Evolutionary conservation across 2,797 vertebrate species (phyloP).

Genomic region (Pangasius larnaudii): DNA sequence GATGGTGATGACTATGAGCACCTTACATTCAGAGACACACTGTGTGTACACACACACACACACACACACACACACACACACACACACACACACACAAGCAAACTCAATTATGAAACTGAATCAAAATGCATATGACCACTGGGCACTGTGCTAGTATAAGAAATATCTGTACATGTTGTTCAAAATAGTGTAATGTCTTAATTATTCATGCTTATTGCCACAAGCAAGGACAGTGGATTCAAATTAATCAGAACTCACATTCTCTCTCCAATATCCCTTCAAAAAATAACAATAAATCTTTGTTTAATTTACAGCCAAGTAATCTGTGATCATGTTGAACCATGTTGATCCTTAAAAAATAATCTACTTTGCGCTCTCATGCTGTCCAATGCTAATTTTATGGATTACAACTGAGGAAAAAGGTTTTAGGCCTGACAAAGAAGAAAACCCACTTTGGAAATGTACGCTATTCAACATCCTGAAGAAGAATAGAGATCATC

Average conservation of each 20-base stretch:
- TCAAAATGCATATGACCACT: slow-evolving; percentile 2
- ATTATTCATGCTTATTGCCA: not conserved
- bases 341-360: not conserved
- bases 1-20: slow-evolving; percentile 20
- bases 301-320: not conserved
- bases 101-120: not conserved
- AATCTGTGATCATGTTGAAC: not conserved
- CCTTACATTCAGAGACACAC: slow-evolving; percentile 64
- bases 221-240: not conserved
- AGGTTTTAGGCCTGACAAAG: no score
- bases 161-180: not conserved
- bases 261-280: not conserved
- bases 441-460: not conserved
- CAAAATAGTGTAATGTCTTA: not conserved
- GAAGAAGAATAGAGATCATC: not conserved
- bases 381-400: not conserved
- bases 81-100: slow-evolving; percentile 17
- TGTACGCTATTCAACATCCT: not conserved
- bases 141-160: not conserved
- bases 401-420: not conserved
- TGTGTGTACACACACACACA: slow-evolving; percentile 38
- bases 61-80: slow-evolving; percentile 35
- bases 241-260: not conserved
- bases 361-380: not conserved
- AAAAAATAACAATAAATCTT: not conserved